Percentiles rank a stretch among this genome's conserved stretches.
Evolutionary conservation across 2,797 vertebrate species (phyloP).

Genomic region (Esox masquinongy): DNA sequence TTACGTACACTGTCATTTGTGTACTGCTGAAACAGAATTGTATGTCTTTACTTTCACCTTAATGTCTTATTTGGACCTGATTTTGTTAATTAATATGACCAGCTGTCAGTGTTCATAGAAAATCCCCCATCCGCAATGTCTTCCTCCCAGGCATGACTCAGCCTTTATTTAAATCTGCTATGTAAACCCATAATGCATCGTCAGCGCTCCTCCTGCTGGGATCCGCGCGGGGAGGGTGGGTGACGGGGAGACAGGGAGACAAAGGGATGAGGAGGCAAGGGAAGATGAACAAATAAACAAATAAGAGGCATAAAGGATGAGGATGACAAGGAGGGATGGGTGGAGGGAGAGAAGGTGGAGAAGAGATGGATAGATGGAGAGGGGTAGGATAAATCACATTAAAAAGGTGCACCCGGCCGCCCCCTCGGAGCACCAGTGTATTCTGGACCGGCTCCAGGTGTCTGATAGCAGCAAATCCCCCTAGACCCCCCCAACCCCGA

Average conservation of each 20-base stretch:
- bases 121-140: not conserved
- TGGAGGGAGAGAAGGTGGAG: not conserved
- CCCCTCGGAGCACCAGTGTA: conserved; percentile 29
- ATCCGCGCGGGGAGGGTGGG: conserved; percentile 50
- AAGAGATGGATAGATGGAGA: conserved; percentile 13
- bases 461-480: conserved; percentile 21
- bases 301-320: no score
- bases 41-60: no score
- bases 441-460: conserved; percentile 53
- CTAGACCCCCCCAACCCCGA: not conserved
- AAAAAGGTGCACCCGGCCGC: conserved; percentile 11
- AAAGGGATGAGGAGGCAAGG: not conserved
- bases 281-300: no score
- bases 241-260: conserved; percentile 3
- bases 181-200: conserved; percentile 70
- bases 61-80: not conserved
- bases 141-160: conserved; percentile 21
- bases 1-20: not conserved
- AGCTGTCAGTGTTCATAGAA: conserved; percentile 9
- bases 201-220: conserved; percentile 46
- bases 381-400: conserved; percentile 22
- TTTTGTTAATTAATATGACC: not conserved
- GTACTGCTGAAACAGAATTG: not conserved
- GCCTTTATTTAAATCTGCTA: conserved; percentile 73
- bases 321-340: not conserved